Base-by-base conservation (phyloP, 1,140 invertebrate genomes). In the Popillia japonica region DNA sequence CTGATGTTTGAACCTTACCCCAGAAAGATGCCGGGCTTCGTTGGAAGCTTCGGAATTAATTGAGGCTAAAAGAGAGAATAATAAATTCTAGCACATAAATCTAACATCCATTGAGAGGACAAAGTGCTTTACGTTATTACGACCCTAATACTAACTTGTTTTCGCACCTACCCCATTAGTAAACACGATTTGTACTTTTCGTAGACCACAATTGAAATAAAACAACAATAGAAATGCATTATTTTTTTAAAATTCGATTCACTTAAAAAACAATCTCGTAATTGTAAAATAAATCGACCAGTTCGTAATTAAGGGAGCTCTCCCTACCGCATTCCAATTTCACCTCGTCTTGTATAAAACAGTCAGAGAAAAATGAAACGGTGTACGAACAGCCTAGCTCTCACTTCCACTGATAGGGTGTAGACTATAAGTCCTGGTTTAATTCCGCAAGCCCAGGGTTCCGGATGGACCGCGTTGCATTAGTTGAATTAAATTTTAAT, bases 401-500 rank as follows among this genome's bases (percentile, higher is more conserved):
- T 68, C 3, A 34, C 61, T 34, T 68, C 17, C 11, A 22, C 22
- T 20, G 11, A 68, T 68, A 22, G 7, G 20, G 22, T 20, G 6
- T 7, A 14, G 7, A 6, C 20, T 68, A 0, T 3, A 22, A 22
- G 17, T 22, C 3, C 48, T 22, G 61, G 22, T 68, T 22, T 68
- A 68, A 68, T 68, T 68, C 61, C 61, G 7, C 27, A 68, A 68
- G 20, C 61, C 22, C 27, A n/a, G 22, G 20, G 0, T 68, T 27
- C 22, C 22, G 61, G 61, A 34, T 11, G 27, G 14, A 9, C 61
- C 4, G 22, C 22, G 61, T 68, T 68, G 22, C 61, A 68, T 68
- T 68, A 68, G 61, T 68, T 14, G 61, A 68, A 68, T 68, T 68
- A 68, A 68, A 68, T 68, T 68, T 68, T 68, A 68, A 68, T 68